Conservation (phyloP, 2,888 invertebrate genomes). For the Pelosia muscerda region DNA sequence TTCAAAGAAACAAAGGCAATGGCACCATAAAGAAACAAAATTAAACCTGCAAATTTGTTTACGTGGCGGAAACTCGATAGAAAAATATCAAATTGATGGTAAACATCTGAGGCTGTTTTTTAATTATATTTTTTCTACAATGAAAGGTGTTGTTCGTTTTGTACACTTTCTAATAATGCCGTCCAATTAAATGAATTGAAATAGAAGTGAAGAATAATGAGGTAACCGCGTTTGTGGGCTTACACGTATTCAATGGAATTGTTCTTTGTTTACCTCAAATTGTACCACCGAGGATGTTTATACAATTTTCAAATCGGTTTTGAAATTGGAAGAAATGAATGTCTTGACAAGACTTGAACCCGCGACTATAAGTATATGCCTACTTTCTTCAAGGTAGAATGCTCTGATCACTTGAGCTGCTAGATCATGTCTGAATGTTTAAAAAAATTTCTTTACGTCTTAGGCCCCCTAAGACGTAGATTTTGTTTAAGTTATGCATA, state of each 20-base stretch:
- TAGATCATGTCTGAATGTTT: too few relatives aligned
- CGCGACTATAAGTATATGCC: too few relatives aligned
- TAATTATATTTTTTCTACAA: constrained; percentile 42
- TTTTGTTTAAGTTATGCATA: too few relatives aligned
- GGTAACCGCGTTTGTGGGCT: background rate
- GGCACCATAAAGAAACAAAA: constrained; percentile 45
- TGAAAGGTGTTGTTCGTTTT: constrained; percentile 37
- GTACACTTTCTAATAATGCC: constrained; percentile 16
- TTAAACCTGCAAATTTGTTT: constrained; percentile 58
- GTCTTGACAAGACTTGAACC: too few relatives aligned
- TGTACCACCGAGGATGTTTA: background rate
- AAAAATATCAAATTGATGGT: constrained; percentile 53
- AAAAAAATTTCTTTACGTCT: too few relatives aligned
- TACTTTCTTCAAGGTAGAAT: too few relatives aligned
- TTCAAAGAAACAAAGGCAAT: constrained; percentile 24
- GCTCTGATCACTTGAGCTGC: too few relatives aligned
- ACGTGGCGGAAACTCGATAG: constrained; percentile 51
- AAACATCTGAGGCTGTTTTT: constrained; percentile 46
- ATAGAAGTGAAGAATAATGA: constrained; percentile 8
- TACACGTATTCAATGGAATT: background rate
- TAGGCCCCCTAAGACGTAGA: too few relatives aligned
- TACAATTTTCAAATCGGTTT: too few relatives aligned
- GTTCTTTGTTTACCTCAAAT: background rate
- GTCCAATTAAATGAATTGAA: constrained; percentile 18
- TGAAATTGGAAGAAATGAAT: too few relatives aligned